These are phyloP conservation scores for Chiloscyllium plagiosum DNA, from an alignment of 2,113 vertebrate species.

Conservation along the genomic window DNA sequence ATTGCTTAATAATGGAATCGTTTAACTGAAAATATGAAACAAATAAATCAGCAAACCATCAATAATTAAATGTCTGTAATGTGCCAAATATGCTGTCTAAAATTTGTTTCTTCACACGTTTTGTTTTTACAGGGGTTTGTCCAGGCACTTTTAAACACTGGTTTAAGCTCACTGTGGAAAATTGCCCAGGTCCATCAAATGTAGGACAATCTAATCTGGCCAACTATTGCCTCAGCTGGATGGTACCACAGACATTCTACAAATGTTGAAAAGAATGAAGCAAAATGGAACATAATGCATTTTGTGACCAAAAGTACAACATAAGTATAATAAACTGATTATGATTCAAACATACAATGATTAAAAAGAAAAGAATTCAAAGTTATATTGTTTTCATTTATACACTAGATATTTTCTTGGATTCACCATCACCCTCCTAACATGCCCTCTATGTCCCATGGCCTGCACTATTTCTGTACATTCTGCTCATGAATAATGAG, in stretches of 20 bases:
- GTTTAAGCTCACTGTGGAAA: too few species aligned
- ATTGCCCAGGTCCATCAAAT: too few species aligned
- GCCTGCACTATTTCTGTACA: too few species aligned
- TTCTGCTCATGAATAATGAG: too few species aligned
- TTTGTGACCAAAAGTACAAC: background rate
- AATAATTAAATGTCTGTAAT: background rate
- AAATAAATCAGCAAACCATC: background rate
- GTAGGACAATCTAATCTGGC: too few species aligned
- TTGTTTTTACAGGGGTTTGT: background rate
- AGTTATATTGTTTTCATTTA: background rate
- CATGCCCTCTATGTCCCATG: too few species aligned
- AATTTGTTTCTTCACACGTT: background rate
- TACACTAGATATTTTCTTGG: background rate
- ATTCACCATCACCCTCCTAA: background rate
- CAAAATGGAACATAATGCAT: background rate
- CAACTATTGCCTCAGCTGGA: background rate
- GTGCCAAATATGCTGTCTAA: background rate
- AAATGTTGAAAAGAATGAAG: background rate
- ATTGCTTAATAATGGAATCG: background rate
- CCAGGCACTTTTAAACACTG: too few species aligned
- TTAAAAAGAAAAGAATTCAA: background rate
- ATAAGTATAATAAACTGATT: background rate
- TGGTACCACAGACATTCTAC: background rate
- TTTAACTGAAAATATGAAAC: background rate
- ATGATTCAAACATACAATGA: background rate